Evolutionary conservation across 2,797 vertebrate species (phyloP).

Genomic region (Rallus crepitans): DNA sequence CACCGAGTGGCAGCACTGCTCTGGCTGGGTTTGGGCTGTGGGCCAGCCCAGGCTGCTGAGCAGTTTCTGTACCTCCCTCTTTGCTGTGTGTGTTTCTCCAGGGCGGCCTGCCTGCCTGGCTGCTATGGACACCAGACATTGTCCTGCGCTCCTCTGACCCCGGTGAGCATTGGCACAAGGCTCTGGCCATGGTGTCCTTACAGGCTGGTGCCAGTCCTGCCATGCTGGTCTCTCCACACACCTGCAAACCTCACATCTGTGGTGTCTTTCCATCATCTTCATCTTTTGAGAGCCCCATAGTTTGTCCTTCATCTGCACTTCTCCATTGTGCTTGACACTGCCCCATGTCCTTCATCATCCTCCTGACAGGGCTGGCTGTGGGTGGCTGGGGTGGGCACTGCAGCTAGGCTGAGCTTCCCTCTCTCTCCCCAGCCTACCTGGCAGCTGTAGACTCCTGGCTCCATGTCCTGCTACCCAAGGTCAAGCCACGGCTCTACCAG

Average conservation of each 20-base stretch:
- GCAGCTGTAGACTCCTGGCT: constrained; percentile 91
- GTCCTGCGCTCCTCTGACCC: constrained; percentile 88
- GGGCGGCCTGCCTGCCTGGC: constrained; percentile 95
- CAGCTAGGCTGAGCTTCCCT: not conserved
- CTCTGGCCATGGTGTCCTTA: not conserved
- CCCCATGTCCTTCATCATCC: not conserved
- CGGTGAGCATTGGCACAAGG: constrained; percentile 75
- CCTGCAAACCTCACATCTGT: accelerated
- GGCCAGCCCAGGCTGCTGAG: not conserved
- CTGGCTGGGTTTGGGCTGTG: not conserved
- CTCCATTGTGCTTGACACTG: accelerated
- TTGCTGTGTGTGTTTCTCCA: constrained; percentile 59
- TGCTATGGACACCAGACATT: constrained; percentile 89
- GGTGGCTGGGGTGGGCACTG: not conserved
- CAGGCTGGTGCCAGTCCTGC: not conserved
- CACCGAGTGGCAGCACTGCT: accelerated
- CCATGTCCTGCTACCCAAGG: constrained; percentile 87
- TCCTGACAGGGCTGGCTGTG: not conserved
- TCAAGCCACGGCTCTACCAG: constrained; percentile 89
- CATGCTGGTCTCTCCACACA: accelerated
- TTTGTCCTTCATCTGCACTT: not conserved
- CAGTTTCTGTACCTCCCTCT: not conserved
- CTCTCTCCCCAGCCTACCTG: constrained; percentile 85
- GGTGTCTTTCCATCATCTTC: not conserved
- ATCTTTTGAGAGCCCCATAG: not conserved